These are phyloP conservation scores for Scleropages formosus DNA, from an alignment of 2,797 vertebrate species.

Conservation along the genomic window DNA sequence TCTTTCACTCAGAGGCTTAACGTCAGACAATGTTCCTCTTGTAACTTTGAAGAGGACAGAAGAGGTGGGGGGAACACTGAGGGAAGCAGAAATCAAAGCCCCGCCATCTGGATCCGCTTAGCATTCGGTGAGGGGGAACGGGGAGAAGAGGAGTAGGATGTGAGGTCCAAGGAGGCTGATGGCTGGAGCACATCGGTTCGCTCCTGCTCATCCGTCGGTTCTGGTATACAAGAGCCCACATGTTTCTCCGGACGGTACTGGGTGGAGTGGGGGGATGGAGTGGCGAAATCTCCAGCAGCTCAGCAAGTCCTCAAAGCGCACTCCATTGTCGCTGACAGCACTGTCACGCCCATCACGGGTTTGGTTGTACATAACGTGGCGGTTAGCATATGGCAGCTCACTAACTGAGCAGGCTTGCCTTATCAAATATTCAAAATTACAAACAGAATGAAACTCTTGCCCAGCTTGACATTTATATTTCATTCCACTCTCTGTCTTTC, in stretches of 20 bases:
- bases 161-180: no score
- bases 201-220: no score
- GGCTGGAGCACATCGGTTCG: no score
- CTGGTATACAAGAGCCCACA: no score
- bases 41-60: conserved; percentile 21
- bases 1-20: conserved; percentile 33
- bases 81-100: conserved; percentile 9
- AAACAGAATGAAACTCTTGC: conserved; percentile 66
- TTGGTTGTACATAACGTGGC: conserved; percentile 35
- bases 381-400: conserved; percentile 65
- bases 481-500: conserved; percentile 31
- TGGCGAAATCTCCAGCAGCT: no score
- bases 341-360: conserved; percentile 20
- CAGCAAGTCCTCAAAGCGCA: neutral
- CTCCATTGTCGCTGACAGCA: neutral
- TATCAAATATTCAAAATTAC: conserved; percentile 75
- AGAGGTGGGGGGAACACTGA: neutral
- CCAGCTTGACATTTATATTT: conserved; percentile 64
- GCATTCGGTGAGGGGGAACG: neutral
- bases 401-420: conserved; percentile 60
- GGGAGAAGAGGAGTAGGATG: neutral
- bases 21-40: conserved; percentile 32
- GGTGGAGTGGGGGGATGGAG: no score
- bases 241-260: no score
- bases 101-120: conserved; percentile 34